These are phyloP conservation scores for Drosophila saltans DNA, from an alignment of 1,140 invertebrate genomes.

Conservation along the genomic window DNA sequence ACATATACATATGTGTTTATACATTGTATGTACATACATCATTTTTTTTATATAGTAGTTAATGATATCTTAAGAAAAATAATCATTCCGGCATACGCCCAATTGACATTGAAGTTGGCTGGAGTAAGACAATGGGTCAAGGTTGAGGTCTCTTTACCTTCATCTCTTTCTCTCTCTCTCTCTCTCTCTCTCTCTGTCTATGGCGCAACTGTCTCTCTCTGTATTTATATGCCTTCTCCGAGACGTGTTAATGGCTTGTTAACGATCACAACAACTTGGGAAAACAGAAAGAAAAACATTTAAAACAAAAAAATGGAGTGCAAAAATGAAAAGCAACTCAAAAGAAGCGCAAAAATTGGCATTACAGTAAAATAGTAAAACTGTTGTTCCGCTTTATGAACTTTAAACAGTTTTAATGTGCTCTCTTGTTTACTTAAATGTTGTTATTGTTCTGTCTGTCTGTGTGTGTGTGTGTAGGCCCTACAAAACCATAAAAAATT, in stretches of 20 bases:
- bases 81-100: constrained; percentile 41
- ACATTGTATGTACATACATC: no score
- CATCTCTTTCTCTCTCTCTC: constrained; percentile 4
- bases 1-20: no score
- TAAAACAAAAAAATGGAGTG: constrained; percentile 25
- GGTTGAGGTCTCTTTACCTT: constrained; percentile 4
- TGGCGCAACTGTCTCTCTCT: constrained; percentile 8
- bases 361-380: constrained; percentile 20
- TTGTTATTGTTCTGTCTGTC: neutral
- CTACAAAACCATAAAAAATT: constrained; percentile 51
- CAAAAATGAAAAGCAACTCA: neutral
- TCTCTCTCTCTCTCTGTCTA: neutral
- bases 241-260: constrained; percentile 68
- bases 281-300: constrained; percentile 14
- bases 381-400: constrained; percentile 58
- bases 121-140: constrained; percentile 6
- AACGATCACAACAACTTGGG: constrained; percentile 41
- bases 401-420: constrained; percentile 48
- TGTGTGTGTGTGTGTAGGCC: constrained; percentile 9
- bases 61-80: constrained; percentile 10
- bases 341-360: constrained; percentile 15
- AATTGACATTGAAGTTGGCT: constrained; percentile 42
- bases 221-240: constrained; percentile 19
- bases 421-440: constrained; percentile 15
- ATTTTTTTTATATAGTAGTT: neutral